A percentile compares a stretch with the other conserved stretches of the same genome.
phyloP scores from a whole-genome alignment of 2,113 vertebrate genomes.

The Dolichotis patagonum region DNA sequence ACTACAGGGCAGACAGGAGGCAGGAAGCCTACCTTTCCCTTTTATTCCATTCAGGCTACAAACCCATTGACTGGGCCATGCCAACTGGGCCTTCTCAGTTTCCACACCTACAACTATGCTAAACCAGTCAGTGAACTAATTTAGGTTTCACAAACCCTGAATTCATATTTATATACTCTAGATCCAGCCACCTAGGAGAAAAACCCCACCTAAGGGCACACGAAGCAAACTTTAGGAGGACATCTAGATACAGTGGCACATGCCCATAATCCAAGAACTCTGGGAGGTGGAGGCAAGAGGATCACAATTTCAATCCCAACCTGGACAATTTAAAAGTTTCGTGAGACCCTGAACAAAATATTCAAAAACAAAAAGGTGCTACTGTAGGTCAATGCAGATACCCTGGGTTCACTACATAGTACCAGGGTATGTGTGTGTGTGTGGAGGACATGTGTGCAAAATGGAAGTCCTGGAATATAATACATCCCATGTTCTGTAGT shows the following conservation, averaged over 20 bases:
- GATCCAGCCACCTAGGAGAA: not conserved
- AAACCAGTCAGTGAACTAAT: not conserved
- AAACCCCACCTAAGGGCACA: not conserved
- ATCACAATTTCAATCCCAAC: not conserved
- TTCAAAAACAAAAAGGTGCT: not conserved
- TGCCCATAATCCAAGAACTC: not conserved
- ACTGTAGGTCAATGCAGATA: not conserved
- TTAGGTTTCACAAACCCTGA: not conserved
- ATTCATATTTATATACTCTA: not conserved
- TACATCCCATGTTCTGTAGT: not conserved
- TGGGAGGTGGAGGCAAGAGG: not conserved
- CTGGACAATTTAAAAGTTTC: not conserved
- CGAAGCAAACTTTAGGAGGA: not conserved
- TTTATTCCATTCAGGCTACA: not conserved
- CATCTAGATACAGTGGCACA: not conserved
- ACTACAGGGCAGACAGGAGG: not conserved
- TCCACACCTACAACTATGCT: not conserved
- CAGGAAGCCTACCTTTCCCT: not conserved
- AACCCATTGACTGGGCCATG: not conserved
- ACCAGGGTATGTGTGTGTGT: no score
- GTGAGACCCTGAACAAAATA: not conserved
- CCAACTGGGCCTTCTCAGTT: no score
- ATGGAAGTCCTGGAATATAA: not conserved
- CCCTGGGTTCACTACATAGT: not conserved
- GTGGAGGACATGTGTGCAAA: not conserved